These are phyloP conservation scores for Agrotis ipsilon DNA, from an alignment of 2,888 invertebrate species.

Conservation along the genomic window DNA sequence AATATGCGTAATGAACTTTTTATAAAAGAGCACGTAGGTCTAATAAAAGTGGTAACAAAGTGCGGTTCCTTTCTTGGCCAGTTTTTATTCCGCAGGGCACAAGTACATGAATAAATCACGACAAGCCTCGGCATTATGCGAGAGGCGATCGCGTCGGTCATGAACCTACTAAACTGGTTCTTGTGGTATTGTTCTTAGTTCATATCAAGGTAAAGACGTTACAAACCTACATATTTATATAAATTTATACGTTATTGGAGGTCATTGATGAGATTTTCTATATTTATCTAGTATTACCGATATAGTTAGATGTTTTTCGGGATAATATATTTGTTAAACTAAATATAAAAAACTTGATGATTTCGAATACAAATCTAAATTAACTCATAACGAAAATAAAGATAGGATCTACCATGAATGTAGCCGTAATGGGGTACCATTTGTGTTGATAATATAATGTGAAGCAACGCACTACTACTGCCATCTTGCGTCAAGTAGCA, in stretches of 20 bases:
- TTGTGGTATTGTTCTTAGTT: constrained; percentile 79
- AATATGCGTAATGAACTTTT: constrained; percentile 43
- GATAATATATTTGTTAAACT: neutral
- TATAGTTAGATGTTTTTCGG: too few relatives aligned
- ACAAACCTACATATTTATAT: constrained; percentile 51
- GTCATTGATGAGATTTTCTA: neutral
- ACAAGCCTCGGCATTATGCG: constrained; percentile 79
- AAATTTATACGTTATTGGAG: constrained; percentile 26
- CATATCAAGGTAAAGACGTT: constrained; percentile 66
- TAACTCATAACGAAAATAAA: neutral
- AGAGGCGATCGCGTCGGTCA: constrained; percentile 83
- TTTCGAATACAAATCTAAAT: neutral
- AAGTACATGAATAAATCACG: constrained; percentile 82
- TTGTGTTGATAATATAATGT: neutral
- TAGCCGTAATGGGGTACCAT: neutral
- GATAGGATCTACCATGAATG: neutral
- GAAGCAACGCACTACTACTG: constrained; percentile 46
- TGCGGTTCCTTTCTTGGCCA: constrained; percentile 71
- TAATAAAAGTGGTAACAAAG: constrained; percentile 63
- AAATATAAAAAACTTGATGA: neutral
- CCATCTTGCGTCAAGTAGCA: constrained; percentile 79
- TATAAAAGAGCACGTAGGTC: constrained; percentile 64
- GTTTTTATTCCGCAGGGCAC: constrained; percentile 73
- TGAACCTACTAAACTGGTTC: constrained; percentile 90
- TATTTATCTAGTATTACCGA: neutral